Base-by-base conservation (phyloP, 2,113 vertebrate species). In the Spilogale gracilis region DNA sequence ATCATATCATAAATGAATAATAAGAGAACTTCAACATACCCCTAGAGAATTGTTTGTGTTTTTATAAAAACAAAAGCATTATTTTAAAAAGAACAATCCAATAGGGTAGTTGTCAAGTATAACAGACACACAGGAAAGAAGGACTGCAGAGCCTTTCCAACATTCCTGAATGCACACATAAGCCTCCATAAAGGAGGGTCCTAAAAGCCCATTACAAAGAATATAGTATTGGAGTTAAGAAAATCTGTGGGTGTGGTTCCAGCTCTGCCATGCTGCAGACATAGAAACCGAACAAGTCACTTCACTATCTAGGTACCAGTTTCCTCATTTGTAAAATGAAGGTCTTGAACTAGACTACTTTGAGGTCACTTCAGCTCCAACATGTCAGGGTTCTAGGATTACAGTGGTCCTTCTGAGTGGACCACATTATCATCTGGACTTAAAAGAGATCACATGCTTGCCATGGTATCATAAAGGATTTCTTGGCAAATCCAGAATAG, bases 281-380 rank as follows among this genome's bases (percentile, higher is more conserved):
- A n/a, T 5, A 43, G 38, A 32, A 79, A 82, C 67, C 73, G 58
- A 81, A 69, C 61, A 58, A 73, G 58, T 95, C 71, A 78, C 58
- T 95, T 63, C 17, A 32, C 65, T 50, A 0, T 48, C 79, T 95
- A 38, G 11, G 30, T 73, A 25, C 69, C n/a, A 76, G 16, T 89
- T 91, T 89, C 73, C 10, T 76, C 63, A 81, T 78, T 61, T 94
- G 32, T 80, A 65, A 95, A 98, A 91, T 54, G 32, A 84, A 94
- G 5, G 3, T 81, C 69, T 84, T 88, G 56, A 95, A 81, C 30
- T 23, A 80, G 38, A 32, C 38, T 50, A 80, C 80, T 95, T 84
- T 0, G 32, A 94, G 30, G 45, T 50, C 81, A 65, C 25, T 6
- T 76, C 32, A 71, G 23, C 56, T 91, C 80, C 14, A 60, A n/a